These are phyloP conservation scores for Dichetophora obliterata DNA, from an alignment of 2,888 invertebrate genomes.

Conservation along the genomic window DNA sequence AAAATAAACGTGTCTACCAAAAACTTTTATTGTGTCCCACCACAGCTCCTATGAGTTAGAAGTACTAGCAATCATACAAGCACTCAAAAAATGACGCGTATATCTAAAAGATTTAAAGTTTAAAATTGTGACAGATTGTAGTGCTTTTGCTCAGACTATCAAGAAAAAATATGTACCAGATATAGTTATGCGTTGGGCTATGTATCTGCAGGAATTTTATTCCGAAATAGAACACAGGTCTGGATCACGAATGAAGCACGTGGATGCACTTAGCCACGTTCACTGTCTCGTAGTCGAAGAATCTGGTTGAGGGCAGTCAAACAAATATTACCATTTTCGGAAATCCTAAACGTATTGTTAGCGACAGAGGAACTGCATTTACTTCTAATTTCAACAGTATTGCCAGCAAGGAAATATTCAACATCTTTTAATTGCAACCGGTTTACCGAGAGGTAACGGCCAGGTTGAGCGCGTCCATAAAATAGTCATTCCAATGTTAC, in stretches of 20 bases:
- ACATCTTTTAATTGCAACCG: slow-evolving; percentile 42
- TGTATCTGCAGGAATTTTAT: slow-evolving; percentile 45
- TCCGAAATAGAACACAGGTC: slow-evolving; percentile 44
- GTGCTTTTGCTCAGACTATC: slow-evolving; percentile 41
- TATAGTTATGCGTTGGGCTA: slow-evolving; percentile 42
- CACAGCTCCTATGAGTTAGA: slow-evolving; percentile 54
- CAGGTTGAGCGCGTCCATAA: slow-evolving; percentile 54
- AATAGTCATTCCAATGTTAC: slow-evolving; percentile 38
- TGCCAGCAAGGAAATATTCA: slow-evolving; percentile 46
- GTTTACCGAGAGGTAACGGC: slow-evolving; percentile 48
- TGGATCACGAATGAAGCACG: slow-evolving; percentile 44
- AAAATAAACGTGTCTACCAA: too few species aligned
- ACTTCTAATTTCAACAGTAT: slow-evolving; percentile 51
- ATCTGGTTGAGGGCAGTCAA: slow-evolving; percentile 39
- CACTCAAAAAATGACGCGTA: slow-evolving; percentile 50
- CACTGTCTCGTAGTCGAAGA: slow-evolving; percentile 40
- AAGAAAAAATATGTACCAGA: slow-evolving; percentile 38
- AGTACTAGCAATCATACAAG: slow-evolving; percentile 49
- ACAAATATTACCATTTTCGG: slow-evolving; percentile 44
- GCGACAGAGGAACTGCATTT: too few species aligned
- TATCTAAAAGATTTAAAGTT: slow-evolving; percentile 35
- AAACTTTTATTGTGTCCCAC: too few species aligned
- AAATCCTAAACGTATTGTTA: slow-evolving; percentile 42
- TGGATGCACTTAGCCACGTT: slow-evolving; percentile 45
- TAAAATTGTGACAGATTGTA: slow-evolving; percentile 45